Evolutionary conservation across 2,113 vertebrate genomes (phyloP), one percentile per base, ranked within the genome.

Genomic region (Oryzias woworae): DNA sequence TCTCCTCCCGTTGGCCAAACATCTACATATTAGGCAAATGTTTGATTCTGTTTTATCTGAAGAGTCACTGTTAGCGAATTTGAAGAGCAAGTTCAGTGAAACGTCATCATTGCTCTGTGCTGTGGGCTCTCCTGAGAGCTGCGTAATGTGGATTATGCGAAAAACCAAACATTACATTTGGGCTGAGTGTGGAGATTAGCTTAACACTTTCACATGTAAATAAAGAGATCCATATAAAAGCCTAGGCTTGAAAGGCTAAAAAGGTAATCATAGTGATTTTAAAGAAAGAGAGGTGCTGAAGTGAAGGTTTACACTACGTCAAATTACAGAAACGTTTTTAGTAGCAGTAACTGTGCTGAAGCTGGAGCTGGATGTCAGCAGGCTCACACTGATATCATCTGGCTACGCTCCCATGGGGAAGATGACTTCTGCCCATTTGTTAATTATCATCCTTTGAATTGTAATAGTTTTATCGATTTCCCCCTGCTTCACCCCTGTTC

Each of bases 381-480:
- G 69, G 47, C 67, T 70, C 62, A 74, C 66, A 58, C 14, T 77
- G 69, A 84, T 82, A 74, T 87, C 72, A 87, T 81, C 75, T 80
- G 80, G 77, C 74, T 69, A 42, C 17, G 36, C 47, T 80, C 83
- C 71, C 82, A 52, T 47, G 43, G 58, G 55, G 65, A 20, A 8
- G 53, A 57, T 83, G 72, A 88, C 58, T 85, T 83, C 79, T 69
- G 58, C 63, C 63, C 28, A 70, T 62, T 77, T 69, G 76, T 67
- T 82, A 84, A 84, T 76, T 56, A 46, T 75, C 62, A 57, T 67
- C 81, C 66, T 44, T 58, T 66, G 56, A 80, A 80, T 82, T 74
- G 71, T 83, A 85, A 76, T 71, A 45, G 72, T 63, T 36, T 1
- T 75, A 88, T 88, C 73, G 86, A 90, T 87, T 82, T 85, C 58